Percentiles rank a stretch among this genome's conserved stretches.
Evolutionary conservation across 2,888 invertebrate genomes (phyloP).

Genomic region (Pammene aurita): DNA sequence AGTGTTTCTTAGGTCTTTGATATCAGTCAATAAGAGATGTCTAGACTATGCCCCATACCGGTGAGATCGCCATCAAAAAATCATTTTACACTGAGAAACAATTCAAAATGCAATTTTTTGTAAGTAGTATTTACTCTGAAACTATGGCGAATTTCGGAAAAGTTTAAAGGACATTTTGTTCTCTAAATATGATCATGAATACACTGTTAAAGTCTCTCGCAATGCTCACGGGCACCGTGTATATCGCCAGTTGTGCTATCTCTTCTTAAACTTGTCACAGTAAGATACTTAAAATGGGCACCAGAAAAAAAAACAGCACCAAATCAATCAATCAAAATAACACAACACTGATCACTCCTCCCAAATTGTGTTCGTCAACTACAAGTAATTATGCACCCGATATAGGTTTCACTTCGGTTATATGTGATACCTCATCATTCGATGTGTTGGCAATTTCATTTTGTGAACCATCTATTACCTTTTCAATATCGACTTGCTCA

Average conservation of each 20-base stretch:
- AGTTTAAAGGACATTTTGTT: too few species aligned
- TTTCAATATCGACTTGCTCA: slow-evolving; percentile 44
- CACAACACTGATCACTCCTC: slow-evolving; percentile 20
- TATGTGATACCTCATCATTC: slow-evolving; percentile 50
- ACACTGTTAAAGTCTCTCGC: too few species aligned
- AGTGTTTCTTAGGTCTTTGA: too few species aligned
- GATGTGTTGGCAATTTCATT: slow-evolving; percentile 39
- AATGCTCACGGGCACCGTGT: too few species aligned
- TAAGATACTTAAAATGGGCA: slow-evolving; percentile 2
- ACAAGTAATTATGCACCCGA: slow-evolving; percentile 44
- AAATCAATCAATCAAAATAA: slow-evolving; percentile 10
- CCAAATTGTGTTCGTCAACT: slow-evolving; percentile 12
- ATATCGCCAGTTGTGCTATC: slow-evolving; percentile 2
- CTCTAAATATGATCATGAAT: too few species aligned
- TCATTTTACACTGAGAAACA: too few species aligned
- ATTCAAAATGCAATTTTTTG: too few species aligned
- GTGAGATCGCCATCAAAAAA: too few species aligned
- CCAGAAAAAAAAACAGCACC: slow-evolving; percentile 21
- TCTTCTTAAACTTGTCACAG: background rate
- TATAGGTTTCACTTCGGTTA: slow-evolving; percentile 57
- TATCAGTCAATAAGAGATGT: too few species aligned
- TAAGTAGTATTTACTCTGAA: too few species aligned
- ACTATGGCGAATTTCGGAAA: too few species aligned
- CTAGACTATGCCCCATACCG: too few species aligned
- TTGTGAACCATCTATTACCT: slow-evolving; percentile 43